phyloP scores from a whole-genome alignment of 1,140 invertebrate genomes.

The Pararge aegeria region DNA sequence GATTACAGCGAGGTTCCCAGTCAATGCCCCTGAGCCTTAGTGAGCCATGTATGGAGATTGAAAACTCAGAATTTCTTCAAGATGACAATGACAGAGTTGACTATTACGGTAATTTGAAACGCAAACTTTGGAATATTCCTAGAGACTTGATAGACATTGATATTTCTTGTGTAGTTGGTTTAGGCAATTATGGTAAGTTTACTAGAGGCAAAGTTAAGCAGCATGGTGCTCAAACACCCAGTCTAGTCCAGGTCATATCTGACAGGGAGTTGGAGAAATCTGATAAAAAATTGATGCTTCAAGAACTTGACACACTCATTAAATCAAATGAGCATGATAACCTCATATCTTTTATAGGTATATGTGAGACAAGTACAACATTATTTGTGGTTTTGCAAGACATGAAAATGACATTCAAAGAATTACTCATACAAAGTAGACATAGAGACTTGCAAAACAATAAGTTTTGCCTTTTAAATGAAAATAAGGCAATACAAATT shows the following conservation, averaged over 20 bases:
- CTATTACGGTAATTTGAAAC: constrained; percentile 87
- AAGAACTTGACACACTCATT: constrained; percentile 87
- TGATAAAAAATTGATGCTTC: constrained; percentile 84
- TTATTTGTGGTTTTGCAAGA: constrained; percentile 86
- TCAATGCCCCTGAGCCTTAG: constrained; percentile 77
- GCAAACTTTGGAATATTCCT: constrained; percentile 87
- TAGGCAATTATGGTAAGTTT: constrained; percentile 88
- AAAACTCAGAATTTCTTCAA: constrained; percentile 86
- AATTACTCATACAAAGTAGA: constrained; percentile 82
- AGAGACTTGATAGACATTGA: constrained; percentile 85
- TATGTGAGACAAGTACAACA: constrained; percentile 87
- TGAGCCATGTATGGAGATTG: constrained; percentile 77
- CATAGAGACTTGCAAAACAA: constrained; percentile 81
- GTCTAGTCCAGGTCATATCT: constrained; percentile 64
- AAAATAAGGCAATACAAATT: constrained; percentile 81
- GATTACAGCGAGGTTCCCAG: constrained; percentile 67
- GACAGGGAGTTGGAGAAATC: constrained; percentile 82
- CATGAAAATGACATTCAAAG: constrained; percentile 84
- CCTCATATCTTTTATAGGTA: constrained; percentile 87
- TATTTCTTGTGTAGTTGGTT: constrained; percentile 82
- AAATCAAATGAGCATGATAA: constrained; percentile 85
- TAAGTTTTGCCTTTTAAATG: constrained; percentile 82
- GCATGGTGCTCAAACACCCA: constrained; percentile 65
- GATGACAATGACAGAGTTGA: constrained; percentile 86
- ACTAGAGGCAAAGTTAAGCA: constrained; percentile 84